Percentiles rank a stretch among this genome's conserved stretches.
These are phyloP conservation scores for Orthosia incerta DNA, from an alignment of 2,888 invertebrate species.

Conservation along the genomic window DNA sequence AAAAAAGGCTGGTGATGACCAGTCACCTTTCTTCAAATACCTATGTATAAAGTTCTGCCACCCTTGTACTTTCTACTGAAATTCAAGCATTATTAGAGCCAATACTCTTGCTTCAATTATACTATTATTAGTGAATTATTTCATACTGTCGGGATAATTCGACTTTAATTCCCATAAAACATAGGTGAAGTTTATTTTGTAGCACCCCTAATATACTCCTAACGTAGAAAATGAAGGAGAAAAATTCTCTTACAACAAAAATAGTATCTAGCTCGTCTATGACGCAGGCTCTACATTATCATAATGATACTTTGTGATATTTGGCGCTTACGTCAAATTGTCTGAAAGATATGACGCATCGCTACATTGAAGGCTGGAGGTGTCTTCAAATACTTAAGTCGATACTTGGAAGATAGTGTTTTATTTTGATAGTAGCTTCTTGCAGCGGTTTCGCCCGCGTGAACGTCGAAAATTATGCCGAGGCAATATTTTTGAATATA, in stretches of 20 bases:
- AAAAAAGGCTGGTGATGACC: no score
- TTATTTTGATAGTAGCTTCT: neutral
- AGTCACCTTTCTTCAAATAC: no score
- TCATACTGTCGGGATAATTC: no score
- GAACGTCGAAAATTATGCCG: no score
- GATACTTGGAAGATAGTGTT: constrained; percentile 1
- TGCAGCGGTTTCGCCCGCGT: no score
- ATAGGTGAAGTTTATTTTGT: neutral
- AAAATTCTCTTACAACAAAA: constrained; percentile 16
- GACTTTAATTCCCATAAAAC: no score
- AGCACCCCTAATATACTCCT: neutral
- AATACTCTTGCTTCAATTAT: no score
- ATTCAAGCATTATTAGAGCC: neutral
- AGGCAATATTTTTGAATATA: no score
- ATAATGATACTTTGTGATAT: constrained; percentile 51
- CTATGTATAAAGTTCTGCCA: no score
- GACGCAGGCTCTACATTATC: constrained; percentile 59
- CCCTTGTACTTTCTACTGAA: neutral
- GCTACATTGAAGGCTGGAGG: constrained; percentile 38
- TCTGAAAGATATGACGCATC: constrained; percentile 54
- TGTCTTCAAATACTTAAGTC: constrained; percentile 9
- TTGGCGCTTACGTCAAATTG: constrained; percentile 54
- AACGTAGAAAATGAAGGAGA: constrained; percentile 11
- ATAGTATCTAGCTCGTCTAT: constrained; percentile 13
- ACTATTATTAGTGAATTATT: no score